Percentiles rank a stretch among this genome's conserved stretches.
phyloP scores from a whole-genome alignment of 1,140 invertebrate species.

The Drosophila suzukii region DNA sequence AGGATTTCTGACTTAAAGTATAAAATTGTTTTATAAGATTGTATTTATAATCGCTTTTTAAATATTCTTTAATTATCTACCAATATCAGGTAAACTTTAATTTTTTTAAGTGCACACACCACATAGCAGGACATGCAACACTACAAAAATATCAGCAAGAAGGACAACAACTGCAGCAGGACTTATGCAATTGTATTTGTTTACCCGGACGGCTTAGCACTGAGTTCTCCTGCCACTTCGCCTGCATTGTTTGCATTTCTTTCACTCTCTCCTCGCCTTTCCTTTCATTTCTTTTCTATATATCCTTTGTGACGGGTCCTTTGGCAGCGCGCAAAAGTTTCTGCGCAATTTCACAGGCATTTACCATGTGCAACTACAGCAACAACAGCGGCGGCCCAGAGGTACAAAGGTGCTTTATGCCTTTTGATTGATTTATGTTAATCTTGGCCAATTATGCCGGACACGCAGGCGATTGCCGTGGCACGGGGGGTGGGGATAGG shows the following conservation, averaged over 20 bases:
- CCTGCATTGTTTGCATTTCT: conserved; percentile 64
- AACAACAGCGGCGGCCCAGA: background rate
- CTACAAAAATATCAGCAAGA: conserved; percentile 36
- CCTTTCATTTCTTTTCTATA: background rate
- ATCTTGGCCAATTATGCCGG: conserved; percentile 65
- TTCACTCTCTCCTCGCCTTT: conserved; percentile 25
- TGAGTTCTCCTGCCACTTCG: conserved; percentile 20
- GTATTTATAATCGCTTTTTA: no score
- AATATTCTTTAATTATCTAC: no score
- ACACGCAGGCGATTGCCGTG: conserved; percentile 29
- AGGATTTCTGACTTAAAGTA: no score
- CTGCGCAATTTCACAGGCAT: conserved; percentile 72
- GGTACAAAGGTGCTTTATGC: conserved; percentile 27
- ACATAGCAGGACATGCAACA: conserved; percentile 19
- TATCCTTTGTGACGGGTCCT: conserved; percentile 36
- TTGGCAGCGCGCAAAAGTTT: conserved; percentile 33
- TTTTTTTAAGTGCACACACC: conserved; percentile 15
- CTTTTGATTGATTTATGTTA: conserved; percentile 76
- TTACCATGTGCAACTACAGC: conserved; percentile 32
- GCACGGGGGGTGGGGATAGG: background rate
- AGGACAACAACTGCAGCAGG: conserved; percentile 48
- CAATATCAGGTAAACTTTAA: no score
- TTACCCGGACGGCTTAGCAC: conserved; percentile 54
- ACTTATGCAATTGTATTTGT: conserved; percentile 80
- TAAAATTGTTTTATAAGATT: no score